These are phyloP conservation scores for Elephas maximus DNA, from an alignment of 2,113 vertebrate species.

Conservation along the genomic window DNA sequence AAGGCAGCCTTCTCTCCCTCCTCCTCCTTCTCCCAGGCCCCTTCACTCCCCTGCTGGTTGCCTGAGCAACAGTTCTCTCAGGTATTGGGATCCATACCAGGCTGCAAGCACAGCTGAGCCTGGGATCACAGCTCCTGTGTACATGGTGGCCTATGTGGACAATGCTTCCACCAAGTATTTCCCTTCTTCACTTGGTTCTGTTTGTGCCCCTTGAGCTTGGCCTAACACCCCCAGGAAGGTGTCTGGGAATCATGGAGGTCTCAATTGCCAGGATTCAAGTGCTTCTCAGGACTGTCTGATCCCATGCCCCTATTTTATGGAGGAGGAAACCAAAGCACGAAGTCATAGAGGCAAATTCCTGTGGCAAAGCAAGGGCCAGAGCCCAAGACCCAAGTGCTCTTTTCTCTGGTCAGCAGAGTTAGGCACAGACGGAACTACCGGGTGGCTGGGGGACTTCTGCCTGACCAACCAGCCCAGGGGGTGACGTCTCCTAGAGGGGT, in stretches of 20 bases:
- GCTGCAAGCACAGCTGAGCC: fast-evolving
- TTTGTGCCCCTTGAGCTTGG: not conserved
- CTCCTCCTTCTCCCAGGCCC: not conserved
- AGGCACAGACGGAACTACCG: too few relatives aligned
- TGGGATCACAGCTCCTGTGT: not conserved
- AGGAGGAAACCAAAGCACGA: not conserved
- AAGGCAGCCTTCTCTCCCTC: not conserved
- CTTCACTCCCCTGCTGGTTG: not conserved
- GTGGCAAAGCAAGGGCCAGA: not conserved
- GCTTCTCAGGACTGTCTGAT: not conserved
- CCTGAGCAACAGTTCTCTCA: not conserved
- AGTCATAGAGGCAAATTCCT: not conserved
- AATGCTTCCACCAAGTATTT: fast-evolving
- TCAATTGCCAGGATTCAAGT: fast-evolving
- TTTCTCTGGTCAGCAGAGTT: not conserved
- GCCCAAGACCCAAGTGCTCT: not conserved
- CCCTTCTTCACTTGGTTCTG: not conserved
- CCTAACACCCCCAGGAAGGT: not conserved
- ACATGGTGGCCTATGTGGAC: not conserved
- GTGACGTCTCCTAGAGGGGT: not conserved
- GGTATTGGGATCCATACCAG: not conserved
- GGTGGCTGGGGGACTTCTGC: not conserved
- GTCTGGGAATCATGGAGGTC: not conserved
- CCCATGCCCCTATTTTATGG: fast-evolving
- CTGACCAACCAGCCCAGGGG: not conserved